Evolutionary conservation across 2,888 invertebrate species (phyloP), one percentile per base, ranked within the genome.

Genomic region (Cenopis cana): DNA sequence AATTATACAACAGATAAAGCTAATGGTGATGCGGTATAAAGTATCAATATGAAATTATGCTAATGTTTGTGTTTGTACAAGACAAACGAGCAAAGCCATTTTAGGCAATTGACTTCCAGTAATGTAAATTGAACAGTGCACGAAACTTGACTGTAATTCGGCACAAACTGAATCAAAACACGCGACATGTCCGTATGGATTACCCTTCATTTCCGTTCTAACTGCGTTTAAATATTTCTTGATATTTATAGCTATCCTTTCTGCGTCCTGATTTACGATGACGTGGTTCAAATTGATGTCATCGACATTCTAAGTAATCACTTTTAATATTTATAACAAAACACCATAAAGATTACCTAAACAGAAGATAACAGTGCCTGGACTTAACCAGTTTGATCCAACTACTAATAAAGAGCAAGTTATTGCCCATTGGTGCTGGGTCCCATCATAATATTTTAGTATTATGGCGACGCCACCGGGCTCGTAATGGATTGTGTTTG

Each of bases 121-220:
- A 70, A 70, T 73, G 64, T 75, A 82, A 82, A 80, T 82, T 75
- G 77, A 78, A 76, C 78, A 78, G 74, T 76, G 74, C 81, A 83
- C 78, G 82, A 79, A 77, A 76, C 74, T 75, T 75, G 72, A 75
- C 74, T 74, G 73, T 74, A 75, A 76, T 74, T 74, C 69, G 55
- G 74, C 66, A 38, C 49, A 33, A 70, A 75, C 68, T 59, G 70
- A 73, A 73, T 73, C 67, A 76, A 78, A 81, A 76, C 87, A 88
- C 85, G 86, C 86, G 80, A 86, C 60, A 60, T 80, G 76, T 74
- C 72, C 76, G 81, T 80, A 82, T 85, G 79, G 81, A 82, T 75
- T 73, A 54, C 66, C 57, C 68, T 65, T 52, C 49, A 18, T 20
- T 68, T 73, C 62, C 70, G 24, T 61, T 41, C 33, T 11, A 49